Conservation (phyloP, 1,140 invertebrate species). For the Bombus fervidus region DNA sequence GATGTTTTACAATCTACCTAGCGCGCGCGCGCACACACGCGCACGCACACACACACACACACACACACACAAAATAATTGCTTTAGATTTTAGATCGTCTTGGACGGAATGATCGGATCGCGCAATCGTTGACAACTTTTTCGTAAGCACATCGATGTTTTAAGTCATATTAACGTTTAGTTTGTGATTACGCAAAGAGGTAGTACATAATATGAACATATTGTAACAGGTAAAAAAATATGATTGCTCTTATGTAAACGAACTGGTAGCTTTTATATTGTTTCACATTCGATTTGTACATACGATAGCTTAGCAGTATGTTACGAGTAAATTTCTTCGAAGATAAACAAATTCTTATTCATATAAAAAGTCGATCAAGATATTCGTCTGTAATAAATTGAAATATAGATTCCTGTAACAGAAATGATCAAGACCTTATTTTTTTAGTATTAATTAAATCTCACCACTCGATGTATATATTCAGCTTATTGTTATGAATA, state of each 20-base stretch:
- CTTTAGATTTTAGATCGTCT: slow-evolving; percentile 11
- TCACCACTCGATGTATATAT: background rate
- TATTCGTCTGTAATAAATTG: background rate
- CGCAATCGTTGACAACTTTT: slow-evolving; percentile 50
- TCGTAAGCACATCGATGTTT: slow-evolving; percentile 27
- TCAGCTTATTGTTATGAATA: too few relatives aligned
- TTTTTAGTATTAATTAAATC: background rate
- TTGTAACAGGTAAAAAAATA: slow-evolving; percentile 21
- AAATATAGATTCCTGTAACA: background rate
- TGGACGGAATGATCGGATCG: slow-evolving; percentile 21
- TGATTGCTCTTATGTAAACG: background rate
- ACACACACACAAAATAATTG: background rate
- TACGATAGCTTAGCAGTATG: background rate
- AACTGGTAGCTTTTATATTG: slow-evolving; percentile 30
- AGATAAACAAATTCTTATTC: background rate
- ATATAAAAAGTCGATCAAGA: background rate
- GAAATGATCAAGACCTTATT: background rate
- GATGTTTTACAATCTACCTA: background rate
- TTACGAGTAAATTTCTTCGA: slow-evolving; percentile 9
- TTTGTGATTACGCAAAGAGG: background rate
- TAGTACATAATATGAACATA: background rate
- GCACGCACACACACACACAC: background rate
- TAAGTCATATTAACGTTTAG: background rate
- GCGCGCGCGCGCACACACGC: too few relatives aligned
- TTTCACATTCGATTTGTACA: background rate